phyloP scores from a whole-genome alignment of 1,140 invertebrate genomes.

The Charaxes varanes region DNA sequence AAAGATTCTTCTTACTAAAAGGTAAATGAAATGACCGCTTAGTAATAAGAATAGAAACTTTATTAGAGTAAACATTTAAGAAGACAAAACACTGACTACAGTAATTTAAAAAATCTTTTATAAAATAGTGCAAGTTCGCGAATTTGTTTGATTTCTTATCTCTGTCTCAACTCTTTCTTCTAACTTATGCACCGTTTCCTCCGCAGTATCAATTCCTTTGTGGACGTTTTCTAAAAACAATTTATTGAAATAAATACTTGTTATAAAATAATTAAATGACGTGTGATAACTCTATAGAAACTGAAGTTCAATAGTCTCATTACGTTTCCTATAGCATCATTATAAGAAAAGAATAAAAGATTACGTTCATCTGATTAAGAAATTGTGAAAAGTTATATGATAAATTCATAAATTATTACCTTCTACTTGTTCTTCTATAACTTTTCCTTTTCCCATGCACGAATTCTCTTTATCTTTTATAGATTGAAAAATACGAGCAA shows the following conservation, averaged over 20 bases:
- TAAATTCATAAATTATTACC: constrained; percentile 27
- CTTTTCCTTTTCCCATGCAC: constrained; percentile 68
- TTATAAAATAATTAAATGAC: too few species aligned
- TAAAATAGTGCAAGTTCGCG: constrained; percentile 63
- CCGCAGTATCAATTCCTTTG: constrained; percentile 53
- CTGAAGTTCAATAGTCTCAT: too few species aligned
- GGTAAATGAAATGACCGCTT: constrained; percentile 5
- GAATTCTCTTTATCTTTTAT: constrained; percentile 65
- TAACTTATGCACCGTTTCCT: constrained; percentile 53
- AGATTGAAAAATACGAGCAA: constrained; percentile 59
- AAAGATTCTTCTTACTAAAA: not conserved
- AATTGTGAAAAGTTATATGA: constrained; percentile 2
- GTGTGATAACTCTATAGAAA: too few species aligned
- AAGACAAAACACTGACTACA: constrained; percentile 26
- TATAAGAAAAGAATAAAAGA: not conserved
- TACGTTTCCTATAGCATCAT: too few species aligned
- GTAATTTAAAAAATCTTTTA: constrained; percentile 27
- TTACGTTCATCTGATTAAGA: not conserved
- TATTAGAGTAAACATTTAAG: constrained; percentile 16
- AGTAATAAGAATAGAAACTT: constrained; percentile 21
- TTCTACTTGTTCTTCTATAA: constrained; percentile 56
- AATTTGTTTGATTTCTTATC: constrained; percentile 62
- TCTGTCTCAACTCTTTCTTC: constrained; percentile 62
- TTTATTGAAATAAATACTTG: not conserved
- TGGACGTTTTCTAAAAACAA: constrained; percentile 48